These are phyloP conservation scores for Magallana ariakensis DNA, from an alignment of 1,140 invertebrate genomes.

Conservation along the genomic window DNA sequence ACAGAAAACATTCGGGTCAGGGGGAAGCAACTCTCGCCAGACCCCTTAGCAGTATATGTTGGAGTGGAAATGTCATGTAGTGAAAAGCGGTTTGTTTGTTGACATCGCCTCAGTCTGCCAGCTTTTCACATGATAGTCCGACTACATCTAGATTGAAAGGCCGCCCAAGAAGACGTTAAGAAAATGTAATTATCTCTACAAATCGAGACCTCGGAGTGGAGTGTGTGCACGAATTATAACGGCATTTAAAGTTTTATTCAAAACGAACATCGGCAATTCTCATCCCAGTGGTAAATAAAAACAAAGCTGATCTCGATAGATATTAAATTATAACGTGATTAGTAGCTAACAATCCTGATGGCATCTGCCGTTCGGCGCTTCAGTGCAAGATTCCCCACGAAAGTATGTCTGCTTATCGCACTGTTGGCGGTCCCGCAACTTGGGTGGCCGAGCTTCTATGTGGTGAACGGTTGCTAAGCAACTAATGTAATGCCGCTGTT, in stretches of 20 bases:
- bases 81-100: slow-evolving; percentile 14
- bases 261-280: slow-evolving; percentile 19
- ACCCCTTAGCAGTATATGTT: neutral
- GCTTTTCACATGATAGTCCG: slow-evolving; percentile 33
- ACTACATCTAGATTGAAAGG: slow-evolving; percentile 8
- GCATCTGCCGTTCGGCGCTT: slow-evolving; percentile 51
- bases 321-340: slow-evolving; percentile 38
- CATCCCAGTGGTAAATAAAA: slow-evolving; percentile 32
- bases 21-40: neutral
- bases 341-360: slow-evolving; percentile 24
- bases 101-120: slow-evolving; percentile 20
- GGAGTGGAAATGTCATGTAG: neutral
- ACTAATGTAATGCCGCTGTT: slow-evolving; percentile 77
- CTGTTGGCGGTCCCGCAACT: slow-evolving; percentile 67
- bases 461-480: slow-evolving; percentile 78
- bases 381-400: slow-evolving; percentile 56
- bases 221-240: slow-evolving; percentile 18
- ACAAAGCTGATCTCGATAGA: slow-evolving; percentile 31
- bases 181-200: slow-evolving; percentile 34
- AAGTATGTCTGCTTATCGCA: slow-evolving; percentile 68
- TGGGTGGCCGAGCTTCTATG: slow-evolving; percentile 76
- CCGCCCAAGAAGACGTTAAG: slow-evolving; percentile 23
- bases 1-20: neutral
- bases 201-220: slow-evolving; percentile 8
- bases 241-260: slow-evolving; percentile 23